Percentiles rank a stretch among this genome's conserved stretches.
These are phyloP conservation scores for Gouania willdenowi DNA, from an alignment of 2,797 vertebrate genomes.

Conservation along the genomic window DNA sequence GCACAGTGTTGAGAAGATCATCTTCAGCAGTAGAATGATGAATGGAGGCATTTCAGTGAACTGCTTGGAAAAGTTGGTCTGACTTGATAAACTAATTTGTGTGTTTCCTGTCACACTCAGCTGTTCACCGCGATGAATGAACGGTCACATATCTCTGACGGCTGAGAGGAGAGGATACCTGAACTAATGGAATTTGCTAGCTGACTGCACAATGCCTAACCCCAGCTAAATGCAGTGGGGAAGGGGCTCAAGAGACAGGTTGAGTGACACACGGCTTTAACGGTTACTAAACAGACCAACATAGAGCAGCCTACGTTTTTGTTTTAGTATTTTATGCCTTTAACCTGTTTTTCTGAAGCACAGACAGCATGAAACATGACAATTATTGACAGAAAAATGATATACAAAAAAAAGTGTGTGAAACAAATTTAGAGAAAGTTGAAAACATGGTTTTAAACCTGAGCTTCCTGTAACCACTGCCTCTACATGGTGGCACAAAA, in stretches of 20 bases:
- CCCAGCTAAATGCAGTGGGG: conserved; percentile 7
- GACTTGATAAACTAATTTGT: conserved; percentile 39
- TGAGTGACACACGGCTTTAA: not conserved
- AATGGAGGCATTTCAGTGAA: not conserved
- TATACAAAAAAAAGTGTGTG: too few relatives aligned
- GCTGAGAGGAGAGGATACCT: conserved; percentile 36
- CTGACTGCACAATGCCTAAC: conserved; percentile 32
- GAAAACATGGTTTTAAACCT: too few relatives aligned
- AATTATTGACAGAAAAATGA: too few relatives aligned
- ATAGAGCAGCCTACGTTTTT: too few relatives aligned
- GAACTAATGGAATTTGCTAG: conserved; percentile 50
- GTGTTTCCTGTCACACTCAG: conserved; percentile 31
- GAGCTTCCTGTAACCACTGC: too few relatives aligned
- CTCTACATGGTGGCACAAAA: too few relatives aligned
- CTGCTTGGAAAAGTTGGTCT: not conserved
- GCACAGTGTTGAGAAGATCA: not conserved
- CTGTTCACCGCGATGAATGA: conserved; percentile 19
- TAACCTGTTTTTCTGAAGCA: too few relatives aligned
- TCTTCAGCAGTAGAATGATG: not conserved
- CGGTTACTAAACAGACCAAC: not conserved
- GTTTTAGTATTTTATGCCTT: too few relatives aligned
- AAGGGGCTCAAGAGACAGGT: not conserved
- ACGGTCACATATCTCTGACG: conserved; percentile 31
- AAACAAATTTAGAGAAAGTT: too few relatives aligned
- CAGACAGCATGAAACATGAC: too few relatives aligned